Evolutionary conservation across 2,888 invertebrate species (phyloP), one percentile per base, ranked within the genome.

Genomic region (Lapara coniferarum): DNA sequence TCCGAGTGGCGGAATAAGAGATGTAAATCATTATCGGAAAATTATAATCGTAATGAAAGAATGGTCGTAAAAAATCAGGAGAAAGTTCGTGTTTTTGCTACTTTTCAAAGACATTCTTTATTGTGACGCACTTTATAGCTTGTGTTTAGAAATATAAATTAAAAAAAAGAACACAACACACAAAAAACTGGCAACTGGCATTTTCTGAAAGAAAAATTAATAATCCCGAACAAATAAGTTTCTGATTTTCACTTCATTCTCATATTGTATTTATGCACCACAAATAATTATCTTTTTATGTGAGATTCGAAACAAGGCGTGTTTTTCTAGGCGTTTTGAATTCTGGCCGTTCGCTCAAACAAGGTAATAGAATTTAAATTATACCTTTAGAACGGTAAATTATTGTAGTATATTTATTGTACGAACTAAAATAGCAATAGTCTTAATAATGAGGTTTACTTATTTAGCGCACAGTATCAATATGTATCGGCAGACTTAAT

Each of bases 311-410:
- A 12, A 57, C 67, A 67, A 30, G 46, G 46, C 16, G 13, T 44
- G 30, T 67, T 55, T 55, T 67, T 67, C 55, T 37, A 46, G 25
- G 19, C 49, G 14, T 52, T 59, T 68, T 52, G 37, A 30, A 68
- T 52, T 59, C 59, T 53, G 46, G 44, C 49, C 52, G 71, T 51
- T 66, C 58, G 67, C 69, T 72, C 13, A 57, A n/a, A 74, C 59
- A n/a, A 10, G 68, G 58, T 68, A 59, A 59, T 68, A 68, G 37
- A 59, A 68, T 68, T 68, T 68, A 16, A 59, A 68, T 68, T 44
- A 30, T 44, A 13, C 19, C 30, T n/a, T 68, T 25, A 4, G n/a
- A 8, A 59, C 59, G 16, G 10, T 10, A 10, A n/a, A 0, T 5
- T 46, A 8, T 46, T 16, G 30, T 12, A 10, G 37, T 0, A 10